phyloP scores from a whole-genome alignment of 2,113 vertebrate species.

The Gopherus evgoodei region DNA sequence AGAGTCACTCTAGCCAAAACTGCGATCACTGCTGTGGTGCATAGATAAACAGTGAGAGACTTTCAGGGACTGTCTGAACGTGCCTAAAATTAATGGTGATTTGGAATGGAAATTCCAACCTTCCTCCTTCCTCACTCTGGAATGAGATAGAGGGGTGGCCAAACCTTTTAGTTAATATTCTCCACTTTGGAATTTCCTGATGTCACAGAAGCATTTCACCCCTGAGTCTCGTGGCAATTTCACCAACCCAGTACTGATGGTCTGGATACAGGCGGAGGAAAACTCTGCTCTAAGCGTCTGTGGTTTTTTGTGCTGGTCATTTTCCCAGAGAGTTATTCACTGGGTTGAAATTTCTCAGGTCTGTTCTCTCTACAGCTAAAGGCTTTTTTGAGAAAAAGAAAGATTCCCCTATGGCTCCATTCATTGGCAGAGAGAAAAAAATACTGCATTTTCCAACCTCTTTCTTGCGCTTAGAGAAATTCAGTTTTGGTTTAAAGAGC shows the following conservation, averaged over 20 bases:
- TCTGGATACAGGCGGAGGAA: neutral
- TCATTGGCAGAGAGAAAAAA: neutral
- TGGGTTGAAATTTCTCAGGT: neutral
- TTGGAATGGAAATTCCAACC: neutral
- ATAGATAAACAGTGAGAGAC: neutral
- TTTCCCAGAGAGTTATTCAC: neutral
- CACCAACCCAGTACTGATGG: neutral
- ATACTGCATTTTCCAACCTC: neutral
- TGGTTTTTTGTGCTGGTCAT: neutral
- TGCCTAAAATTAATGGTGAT: neutral
- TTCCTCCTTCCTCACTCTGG: neutral
- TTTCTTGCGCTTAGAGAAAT: neutral
- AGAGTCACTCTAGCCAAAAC: neutral
- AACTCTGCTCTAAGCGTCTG: rapidly evolving
- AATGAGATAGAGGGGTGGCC: no score
- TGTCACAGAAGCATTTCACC: rapidly evolving
- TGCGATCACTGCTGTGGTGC: neutral
- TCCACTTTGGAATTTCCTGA: neutral
- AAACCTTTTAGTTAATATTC: neutral
- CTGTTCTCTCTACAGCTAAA: neutral
- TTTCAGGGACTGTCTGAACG: neutral
- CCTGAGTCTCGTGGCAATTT: neutral
- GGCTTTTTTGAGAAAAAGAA: neutral
- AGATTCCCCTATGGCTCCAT: neutral
- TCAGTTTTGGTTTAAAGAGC: neutral